Conservation (phyloP, 2,888 invertebrate species). For the Temnothorax rugatulus region DNA sequence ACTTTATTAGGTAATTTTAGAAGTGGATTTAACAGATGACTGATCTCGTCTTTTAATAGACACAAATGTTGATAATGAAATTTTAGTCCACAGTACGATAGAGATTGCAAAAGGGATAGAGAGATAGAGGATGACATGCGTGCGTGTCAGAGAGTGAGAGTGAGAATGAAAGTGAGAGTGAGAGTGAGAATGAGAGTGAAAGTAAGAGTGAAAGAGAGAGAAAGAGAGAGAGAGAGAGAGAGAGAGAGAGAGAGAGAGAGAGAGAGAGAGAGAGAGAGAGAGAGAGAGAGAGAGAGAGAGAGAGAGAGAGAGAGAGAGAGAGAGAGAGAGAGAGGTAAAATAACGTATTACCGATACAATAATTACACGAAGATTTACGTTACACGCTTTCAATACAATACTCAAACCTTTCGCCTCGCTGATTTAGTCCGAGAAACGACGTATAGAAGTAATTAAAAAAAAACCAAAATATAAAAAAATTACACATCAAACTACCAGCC, state of each 20-base stretch:
- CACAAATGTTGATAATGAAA: conserved; percentile 37
- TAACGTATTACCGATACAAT: conserved; percentile 59
- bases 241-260: background rate
- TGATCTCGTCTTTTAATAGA: conserved; percentile 70
- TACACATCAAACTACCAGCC: conserved; percentile 76
- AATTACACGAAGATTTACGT: conserved; percentile 76
- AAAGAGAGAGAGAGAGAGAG: background rate
- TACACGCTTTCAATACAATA: conserved; percentile 79
- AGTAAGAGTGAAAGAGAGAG: background rate
- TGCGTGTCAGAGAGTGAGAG: background rate
- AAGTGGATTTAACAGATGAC: conserved; percentile 64
- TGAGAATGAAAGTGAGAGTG: no score
- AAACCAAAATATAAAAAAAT: conserved; percentile 53
- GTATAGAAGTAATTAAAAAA: conserved; percentile 54
- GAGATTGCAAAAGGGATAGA: conserved; percentile 14
- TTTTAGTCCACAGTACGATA: conserved; percentile 43
- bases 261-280: background rate
- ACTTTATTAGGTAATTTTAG: conserved; percentile 62
- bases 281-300: no score
- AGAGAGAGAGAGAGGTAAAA: background rate
- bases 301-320: conserved; percentile 8
- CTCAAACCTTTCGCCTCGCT: conserved; percentile 81
- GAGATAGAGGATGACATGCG: conserved; percentile 1
- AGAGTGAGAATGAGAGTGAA: background rate
- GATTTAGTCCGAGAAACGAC: conserved; percentile 76